These are phyloP conservation scores for Cyanocitta stelleri DNA, from an alignment of 2,113 vertebrate genomes.

Conservation along the genomic window DNA sequence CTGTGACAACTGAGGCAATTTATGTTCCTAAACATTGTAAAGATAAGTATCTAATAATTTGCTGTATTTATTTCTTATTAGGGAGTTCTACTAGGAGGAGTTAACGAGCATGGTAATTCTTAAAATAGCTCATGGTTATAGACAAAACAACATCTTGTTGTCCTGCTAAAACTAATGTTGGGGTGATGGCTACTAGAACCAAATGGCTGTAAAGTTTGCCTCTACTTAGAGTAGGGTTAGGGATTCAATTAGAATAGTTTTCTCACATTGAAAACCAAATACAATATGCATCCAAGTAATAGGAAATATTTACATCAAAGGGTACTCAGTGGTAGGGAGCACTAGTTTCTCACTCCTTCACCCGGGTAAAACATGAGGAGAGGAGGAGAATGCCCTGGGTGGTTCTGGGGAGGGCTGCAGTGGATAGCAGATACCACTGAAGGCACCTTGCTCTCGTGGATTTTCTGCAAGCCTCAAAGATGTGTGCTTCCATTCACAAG, in stretches of 20 bases:
- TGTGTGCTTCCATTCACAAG: not conserved
- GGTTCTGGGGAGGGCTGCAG: too few species aligned
- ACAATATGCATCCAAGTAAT: not conserved
- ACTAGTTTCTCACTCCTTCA: not conserved
- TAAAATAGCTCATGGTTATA: not conserved
- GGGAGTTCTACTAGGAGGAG: not conserved
- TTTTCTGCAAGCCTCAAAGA: not conserved
- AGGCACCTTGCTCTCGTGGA: not conserved
- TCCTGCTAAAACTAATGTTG: not conserved
- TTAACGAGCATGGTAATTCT: not conserved
- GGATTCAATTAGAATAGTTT: not conserved
- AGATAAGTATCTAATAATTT: not conserved
- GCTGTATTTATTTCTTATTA: not conserved
- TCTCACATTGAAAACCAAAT: not conserved
- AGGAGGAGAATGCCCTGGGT: not conserved
- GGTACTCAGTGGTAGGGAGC: rapidly evolving
- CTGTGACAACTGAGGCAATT: not conserved
- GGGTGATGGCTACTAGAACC: not conserved
- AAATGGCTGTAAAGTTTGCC: not conserved
- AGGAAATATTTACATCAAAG: not conserved
- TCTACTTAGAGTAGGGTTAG: not conserved
- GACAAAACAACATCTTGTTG: not conserved
- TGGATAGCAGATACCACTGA: rapidly evolving
- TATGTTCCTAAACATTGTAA: not conserved
- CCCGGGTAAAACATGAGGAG: not conserved